Base-by-base conservation (phyloP, 2,888 invertebrate species). In the Cancer borealis region DNA sequence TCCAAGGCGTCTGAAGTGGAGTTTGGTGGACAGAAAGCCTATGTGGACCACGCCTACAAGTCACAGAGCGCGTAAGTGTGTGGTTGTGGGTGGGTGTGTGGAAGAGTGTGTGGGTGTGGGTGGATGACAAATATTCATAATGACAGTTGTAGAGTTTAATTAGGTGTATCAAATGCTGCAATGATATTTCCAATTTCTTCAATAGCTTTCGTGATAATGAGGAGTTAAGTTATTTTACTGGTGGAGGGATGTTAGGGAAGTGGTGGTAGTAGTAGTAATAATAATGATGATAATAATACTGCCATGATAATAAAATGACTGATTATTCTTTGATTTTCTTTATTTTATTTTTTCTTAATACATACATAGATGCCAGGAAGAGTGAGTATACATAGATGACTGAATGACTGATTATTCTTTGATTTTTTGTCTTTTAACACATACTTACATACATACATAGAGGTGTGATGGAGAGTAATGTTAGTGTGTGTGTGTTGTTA, bases 11-110 rank as follows among this genome's bases (percentile, higher is more conserved):
- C 26, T 12, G 49, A 54, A 14, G 30, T 54, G 54, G 90, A 90
- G 30, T 90, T 90, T 90, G 90, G 90, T 12, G 90, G 90, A 54
- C 47, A 30, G 49, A 90, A 90, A 30, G 46, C 90, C 14, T 90
- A 90, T 26, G 90, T 90, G 14, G 90, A 90, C 90, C 47, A 90
- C 26, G 90, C 90, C 90, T 90, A 49, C 54, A 90, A 49, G 54
- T 90, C 90, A 3, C 90, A 90, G 90, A 90, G 49, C 49, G 90
- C 90, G 90, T 90, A 14, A 90, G 90, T 88, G 88, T n/a, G 47
- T 88, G 88, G 8, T 0, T 17, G 45, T 4, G 8, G 17, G n/a
- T 88, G 5, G 14, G 66, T 0, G n/a, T 54, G 66, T 66, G n/a
- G 66, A 17, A 5, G 66, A 0, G 17, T 12, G 12, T 66, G 66